A percentile compares a stretch with the other conserved stretches of the same genome.
Conservation (phyloP, 2,797 vertebrate species). For the Okamejei kenojei region DNA sequence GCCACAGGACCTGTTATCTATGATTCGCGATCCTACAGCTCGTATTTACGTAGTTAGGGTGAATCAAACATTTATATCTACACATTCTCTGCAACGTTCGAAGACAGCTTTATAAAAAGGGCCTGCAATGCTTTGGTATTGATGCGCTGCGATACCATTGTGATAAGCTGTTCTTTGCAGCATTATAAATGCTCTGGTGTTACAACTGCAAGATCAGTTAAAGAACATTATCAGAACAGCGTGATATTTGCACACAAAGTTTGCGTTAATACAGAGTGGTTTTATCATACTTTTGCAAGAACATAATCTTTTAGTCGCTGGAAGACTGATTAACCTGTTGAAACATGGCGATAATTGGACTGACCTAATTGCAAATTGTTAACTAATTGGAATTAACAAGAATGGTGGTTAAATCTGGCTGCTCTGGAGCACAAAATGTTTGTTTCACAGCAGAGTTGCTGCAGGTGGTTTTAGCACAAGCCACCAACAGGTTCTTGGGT, state of each 20-base stretch:
- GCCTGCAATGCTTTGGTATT: neutral
- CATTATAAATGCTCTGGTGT: neutral
- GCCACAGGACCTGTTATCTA: neutral
- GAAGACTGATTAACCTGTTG: slow-evolving; percentile 12
- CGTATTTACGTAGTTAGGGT: neutral
- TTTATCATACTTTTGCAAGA: neutral
- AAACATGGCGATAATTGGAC: neutral
- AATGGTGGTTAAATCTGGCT: neutral
- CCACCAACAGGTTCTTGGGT: too few species aligned
- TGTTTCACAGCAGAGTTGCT: neutral
- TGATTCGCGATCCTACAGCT: neutral
- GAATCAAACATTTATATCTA: neutral
- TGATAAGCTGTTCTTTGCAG: neutral
- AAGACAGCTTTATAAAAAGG: neutral
- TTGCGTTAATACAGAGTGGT: neutral
- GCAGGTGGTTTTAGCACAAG: neutral
- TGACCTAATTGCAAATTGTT: neutral
- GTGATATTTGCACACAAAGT: neutral
- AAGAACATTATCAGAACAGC: neutral
- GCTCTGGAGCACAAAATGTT: neutral
- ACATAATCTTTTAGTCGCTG: neutral
- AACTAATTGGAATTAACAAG: neutral
- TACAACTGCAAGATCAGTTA: neutral
- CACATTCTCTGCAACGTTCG: neutral
- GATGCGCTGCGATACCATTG: neutral